Evolutionary conservation across 1,140 invertebrate species (phyloP).

Genomic region (Orussus abietinus): DNA sequence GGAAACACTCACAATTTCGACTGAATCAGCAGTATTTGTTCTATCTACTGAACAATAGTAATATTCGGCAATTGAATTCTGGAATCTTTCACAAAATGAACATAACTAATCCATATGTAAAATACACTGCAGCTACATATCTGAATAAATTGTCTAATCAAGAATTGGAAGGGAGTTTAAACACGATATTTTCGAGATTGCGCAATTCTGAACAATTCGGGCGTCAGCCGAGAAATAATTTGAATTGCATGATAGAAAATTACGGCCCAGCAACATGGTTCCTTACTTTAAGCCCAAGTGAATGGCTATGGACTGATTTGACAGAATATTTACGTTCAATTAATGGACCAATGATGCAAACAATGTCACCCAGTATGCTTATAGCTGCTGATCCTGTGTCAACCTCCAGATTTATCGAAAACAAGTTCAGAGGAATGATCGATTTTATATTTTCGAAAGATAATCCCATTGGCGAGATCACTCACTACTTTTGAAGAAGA

Average conservation of each 20-base stretch:
- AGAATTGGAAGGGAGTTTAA: conserved; percentile 21
- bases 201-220: conserved; percentile 23
- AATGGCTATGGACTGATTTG: conserved; percentile 29
- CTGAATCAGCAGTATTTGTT: too few species aligned
- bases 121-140: conserved; percentile 14
- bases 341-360: conserved; percentile 20
- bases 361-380: conserved; percentile 9
- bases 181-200: conserved; percentile 19
- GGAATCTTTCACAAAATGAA: conserved; percentile 20
- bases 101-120: conserved; percentile 11
- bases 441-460: conserved; percentile 26
- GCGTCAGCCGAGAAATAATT: conserved; percentile 19
- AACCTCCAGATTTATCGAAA: conserved; percentile 31
- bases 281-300: conserved; percentile 29
- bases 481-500: conserved; percentile 24
- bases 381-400: conserved; percentile 27
- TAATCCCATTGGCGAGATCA: conserved; percentile 27
- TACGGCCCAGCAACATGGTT: conserved; percentile 33
- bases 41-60: too few species aligned
- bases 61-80: conserved; percentile 15
- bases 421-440: conserved; percentile 30
- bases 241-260: conserved; percentile 21
- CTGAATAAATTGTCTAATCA: conserved; percentile 11
- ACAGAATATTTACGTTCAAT: conserved; percentile 19
- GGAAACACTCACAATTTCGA: too few species aligned